Evolutionary conservation across 2,113 vertebrate species (phyloP).

Genomic region (Rutilus rutilus): DNA sequence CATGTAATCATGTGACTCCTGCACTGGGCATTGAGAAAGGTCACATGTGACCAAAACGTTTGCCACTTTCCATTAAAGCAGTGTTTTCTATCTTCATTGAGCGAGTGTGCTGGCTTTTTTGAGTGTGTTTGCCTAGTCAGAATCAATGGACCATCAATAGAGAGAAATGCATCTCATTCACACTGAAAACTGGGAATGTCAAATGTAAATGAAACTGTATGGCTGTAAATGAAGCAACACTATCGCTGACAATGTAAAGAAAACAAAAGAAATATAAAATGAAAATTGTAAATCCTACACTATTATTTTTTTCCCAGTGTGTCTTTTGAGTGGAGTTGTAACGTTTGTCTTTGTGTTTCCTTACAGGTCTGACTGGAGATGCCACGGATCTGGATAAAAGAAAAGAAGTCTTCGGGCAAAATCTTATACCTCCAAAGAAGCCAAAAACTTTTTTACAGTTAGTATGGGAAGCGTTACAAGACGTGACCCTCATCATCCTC

Average conservation of each 20-base stretch:
- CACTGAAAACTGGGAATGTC: background rate
- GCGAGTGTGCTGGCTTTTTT: no score
- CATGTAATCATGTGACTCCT: no score
- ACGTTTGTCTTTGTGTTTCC: slow-evolving; percentile 17
- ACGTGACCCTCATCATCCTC: slow-evolving; percentile 98
- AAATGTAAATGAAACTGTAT: no score
- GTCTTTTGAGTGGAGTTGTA: background rate
- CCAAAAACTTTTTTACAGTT: slow-evolving; percentile 99
- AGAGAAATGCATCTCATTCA: background rate
- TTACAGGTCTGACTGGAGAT: slow-evolving; percentile 87
- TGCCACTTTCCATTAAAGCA: no score
- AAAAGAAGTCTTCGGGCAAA: slow-evolving; percentile 92
- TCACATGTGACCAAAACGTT: no score
- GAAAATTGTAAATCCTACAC: no score
- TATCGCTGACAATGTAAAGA: no score
- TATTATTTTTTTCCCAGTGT: no score
- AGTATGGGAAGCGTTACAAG: slow-evolving; percentile 98
- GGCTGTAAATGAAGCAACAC: background rate
- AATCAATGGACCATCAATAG: background rate
- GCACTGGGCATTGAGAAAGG: no score
- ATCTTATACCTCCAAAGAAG: slow-evolving; percentile 99
- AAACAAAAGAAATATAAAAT: no score
- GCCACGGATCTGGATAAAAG: slow-evolving; percentile 92
- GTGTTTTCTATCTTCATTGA: no score
- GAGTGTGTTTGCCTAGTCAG: no score